A percentile compares a stretch with the other conserved stretches of the same genome.
Evolutionary conservation across 2,797 vertebrate species (phyloP).

Genomic region (Spinibarbus caldwelli): DNA sequence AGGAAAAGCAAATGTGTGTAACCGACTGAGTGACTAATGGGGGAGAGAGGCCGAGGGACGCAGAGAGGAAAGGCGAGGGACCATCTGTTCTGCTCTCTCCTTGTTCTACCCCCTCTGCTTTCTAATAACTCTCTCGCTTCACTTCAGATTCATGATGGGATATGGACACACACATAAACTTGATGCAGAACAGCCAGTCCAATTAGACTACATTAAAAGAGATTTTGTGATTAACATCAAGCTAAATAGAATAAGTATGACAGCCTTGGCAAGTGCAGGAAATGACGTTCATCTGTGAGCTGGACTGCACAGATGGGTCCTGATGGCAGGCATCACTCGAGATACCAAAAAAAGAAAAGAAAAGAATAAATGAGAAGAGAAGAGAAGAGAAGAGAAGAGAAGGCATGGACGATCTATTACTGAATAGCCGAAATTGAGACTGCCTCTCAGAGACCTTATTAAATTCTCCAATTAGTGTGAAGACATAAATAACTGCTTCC

Average conservation of each 20-base stretch:
- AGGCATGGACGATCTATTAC: conserved; percentile 37
- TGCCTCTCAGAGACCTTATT: conserved; percentile 81
- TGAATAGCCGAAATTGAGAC: conserved; percentile 57
- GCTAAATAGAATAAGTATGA: conserved; percentile 11
- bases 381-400: conserved; percentile 32
- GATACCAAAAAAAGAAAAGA: not conserved
- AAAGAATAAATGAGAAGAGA: not conserved
- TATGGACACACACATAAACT: conserved; percentile 11
- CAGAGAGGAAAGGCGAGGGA: conserved; percentile 31
- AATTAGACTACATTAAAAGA: conserved; percentile 18
- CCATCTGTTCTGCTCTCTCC: conserved; percentile 44
- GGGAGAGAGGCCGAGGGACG: conserved; percentile 18
- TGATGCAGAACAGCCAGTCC: conserved; percentile 23
- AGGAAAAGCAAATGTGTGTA: conserved; percentile 31
- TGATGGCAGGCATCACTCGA: conserved; percentile 12
- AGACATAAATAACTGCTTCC: conserved; percentile 91
- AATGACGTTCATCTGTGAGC: conserved; percentile 1
- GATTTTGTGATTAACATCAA: conserved; percentile 11
- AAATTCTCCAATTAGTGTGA: conserved; percentile 88
- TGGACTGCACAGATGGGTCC: conserved; percentile 6
- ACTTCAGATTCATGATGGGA: conserved; percentile 19
- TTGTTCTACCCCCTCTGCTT: conserved; percentile 36
- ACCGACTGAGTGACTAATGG: conserved; percentile 33
- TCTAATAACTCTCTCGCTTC: conserved; percentile 28
- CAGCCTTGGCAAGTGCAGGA: conserved; percentile 8